Percentiles rank a stretch among this genome's conserved stretches.
These are phyloP conservation scores for Neoseiulus cucumeris DNA, from an alignment of 1,140 invertebrate species.

Conservation along the genomic window DNA sequence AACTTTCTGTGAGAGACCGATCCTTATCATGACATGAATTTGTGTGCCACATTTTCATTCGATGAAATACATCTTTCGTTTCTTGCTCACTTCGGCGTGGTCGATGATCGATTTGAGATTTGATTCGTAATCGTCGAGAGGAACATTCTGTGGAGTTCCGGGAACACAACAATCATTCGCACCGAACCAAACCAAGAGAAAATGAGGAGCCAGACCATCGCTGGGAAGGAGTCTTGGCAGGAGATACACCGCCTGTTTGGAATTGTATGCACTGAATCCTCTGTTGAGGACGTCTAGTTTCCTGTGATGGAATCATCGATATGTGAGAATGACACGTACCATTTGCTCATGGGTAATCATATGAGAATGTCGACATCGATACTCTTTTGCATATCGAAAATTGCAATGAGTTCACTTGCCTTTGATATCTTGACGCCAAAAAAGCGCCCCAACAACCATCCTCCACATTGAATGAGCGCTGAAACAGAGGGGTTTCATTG, in stretches of 20 bases:
- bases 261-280: slow-evolving; percentile 5
- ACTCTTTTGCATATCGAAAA: background rate
- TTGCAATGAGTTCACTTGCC: background rate
- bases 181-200: background rate
- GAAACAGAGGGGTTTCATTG: background rate
- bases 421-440: background rate
- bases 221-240: background rate
- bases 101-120: background rate
- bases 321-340: background rate
- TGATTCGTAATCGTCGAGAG: background rate
- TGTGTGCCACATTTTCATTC: too few relatives aligned
- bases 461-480: background rate
- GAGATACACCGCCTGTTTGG: background rate
- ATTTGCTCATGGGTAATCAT: background rate
- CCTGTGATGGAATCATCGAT: background rate
- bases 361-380: background rate
- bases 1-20: background rate
- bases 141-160: background rate
- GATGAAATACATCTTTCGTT: too few relatives aligned
- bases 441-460: background rate
- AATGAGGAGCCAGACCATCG: background rate
- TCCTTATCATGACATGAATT: too few relatives aligned
- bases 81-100: background rate
- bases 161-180: background rate
- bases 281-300: background rate